Conservation (phyloP, 2,888 invertebrate species). For the Tachystola acroxantha region DNA sequence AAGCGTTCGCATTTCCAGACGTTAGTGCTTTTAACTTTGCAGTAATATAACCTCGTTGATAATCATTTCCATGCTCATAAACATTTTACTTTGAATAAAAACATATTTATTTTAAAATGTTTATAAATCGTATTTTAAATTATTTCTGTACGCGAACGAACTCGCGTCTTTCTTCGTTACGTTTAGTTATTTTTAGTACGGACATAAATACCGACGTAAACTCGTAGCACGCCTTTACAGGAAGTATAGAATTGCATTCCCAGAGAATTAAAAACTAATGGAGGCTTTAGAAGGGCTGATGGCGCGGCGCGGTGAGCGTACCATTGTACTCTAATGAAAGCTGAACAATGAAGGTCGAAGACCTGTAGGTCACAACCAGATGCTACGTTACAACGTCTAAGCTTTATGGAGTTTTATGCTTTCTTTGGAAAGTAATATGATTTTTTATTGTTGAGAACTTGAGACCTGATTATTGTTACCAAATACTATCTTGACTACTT, state of each 20-base stretch:
- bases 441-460: not conserved
- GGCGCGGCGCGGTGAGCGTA: slow-evolving; percentile 29
- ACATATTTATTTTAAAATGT: no score
- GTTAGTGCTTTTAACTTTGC: not conserved
- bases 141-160: no score
- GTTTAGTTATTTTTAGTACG: not conserved
- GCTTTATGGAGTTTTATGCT: slow-evolving; percentile 19
- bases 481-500: no score
- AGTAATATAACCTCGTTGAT: slow-evolving; percentile 1
- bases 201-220: not conserved
- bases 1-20: not conserved
- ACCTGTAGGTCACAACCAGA: slow-evolving; percentile 56
- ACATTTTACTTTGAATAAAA: not conserved
- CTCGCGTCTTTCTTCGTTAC: not conserved
- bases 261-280: slow-evolving; percentile 12
- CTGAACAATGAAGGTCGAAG: slow-evolving; percentile 70
- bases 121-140: no score
- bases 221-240: slow-evolving; percentile 5
- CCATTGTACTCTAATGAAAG: slow-evolving; percentile 62
- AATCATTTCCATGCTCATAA: not conserved
- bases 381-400: slow-evolving; percentile 37
- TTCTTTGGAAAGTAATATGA: slow-evolving; percentile 22
- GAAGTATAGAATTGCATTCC: slow-evolving; percentile 11
- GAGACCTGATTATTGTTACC: no score
- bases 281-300: slow-evolving; percentile 24